Base-by-base conservation (phyloP, 2,888 invertebrate species). In the Baronia brevicornis region DNA sequence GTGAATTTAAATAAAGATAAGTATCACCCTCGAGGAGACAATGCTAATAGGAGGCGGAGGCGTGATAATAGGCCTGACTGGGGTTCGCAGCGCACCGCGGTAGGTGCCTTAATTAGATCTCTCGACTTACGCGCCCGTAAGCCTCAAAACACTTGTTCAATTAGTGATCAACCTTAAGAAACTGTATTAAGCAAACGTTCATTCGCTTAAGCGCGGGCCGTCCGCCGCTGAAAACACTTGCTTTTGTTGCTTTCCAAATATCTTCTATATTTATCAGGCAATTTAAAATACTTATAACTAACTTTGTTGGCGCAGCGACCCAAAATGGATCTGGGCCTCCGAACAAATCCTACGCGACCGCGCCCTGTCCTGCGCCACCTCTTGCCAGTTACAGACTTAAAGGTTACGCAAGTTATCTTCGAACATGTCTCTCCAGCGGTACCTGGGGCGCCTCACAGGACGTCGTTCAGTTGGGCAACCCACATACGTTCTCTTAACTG, bases 1-100 rank as follows among this genome's bases (percentile, higher is more conserved):
- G 84, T 84, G 82, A 84, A 82, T 84, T 84, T 84, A 84, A 84
- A 84, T 84, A 84, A 84, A 82, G 84, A 82, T 84, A 82, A 84
- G 84, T 84, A 82, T 84, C 82, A 79, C 80, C 75, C 80, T 78
- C 73, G 68, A 77, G 75, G 73, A 84, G 82, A 82, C 82, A 82
- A 82, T 82, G 82, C 82, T 84, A 82, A 82, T 82, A 77, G 78
- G 73, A 68, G 71, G 67, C 60, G 77, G 80, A 74, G 77, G 77
- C 77, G 79, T 64, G 78, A 78, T 80, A 82, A 82, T 82, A 71
- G 82, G 74, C 77, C 68, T 62, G 67, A 70, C 72, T 69, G 74
- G 75, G 43, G 49, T 39, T 44, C 49, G 44, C 39, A 48, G 49
- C 50, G 43, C 54, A 44, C 58, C 60, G 54, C 77, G 64, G 67